Conservation (phyloP, 2,797 vertebrate species). For the Chaunax sp. region DNA sequence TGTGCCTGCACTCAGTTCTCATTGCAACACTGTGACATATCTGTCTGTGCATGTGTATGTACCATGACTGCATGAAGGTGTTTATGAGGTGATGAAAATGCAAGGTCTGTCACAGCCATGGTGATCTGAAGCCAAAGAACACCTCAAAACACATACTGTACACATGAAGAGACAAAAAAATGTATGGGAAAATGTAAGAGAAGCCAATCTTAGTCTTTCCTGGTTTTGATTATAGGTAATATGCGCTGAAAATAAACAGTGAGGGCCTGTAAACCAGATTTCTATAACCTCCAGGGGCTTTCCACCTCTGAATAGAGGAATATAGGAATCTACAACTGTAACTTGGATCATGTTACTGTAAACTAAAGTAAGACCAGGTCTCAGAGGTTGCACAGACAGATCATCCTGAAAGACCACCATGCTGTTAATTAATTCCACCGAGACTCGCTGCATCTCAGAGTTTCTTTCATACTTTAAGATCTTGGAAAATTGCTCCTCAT, state of each 20-base stretch:
- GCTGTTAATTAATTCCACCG: constrained; percentile 22
- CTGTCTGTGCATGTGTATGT: constrained; percentile 16
- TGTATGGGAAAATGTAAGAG: constrained; percentile 30
- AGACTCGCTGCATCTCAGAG: constrained; percentile 22
- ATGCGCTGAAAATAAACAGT: constrained; percentile 61
- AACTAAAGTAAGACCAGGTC: constrained; percentile 46
- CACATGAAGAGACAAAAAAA: constrained; percentile 23
- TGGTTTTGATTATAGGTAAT: constrained; percentile 69
- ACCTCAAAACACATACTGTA: constrained; percentile 29
- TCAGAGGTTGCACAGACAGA: constrained; percentile 35
- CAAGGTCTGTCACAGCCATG: constrained; percentile 27
- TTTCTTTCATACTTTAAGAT: constrained; percentile 3
- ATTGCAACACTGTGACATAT: too few relatives aligned
- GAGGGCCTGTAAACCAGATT: constrained; percentile 50
- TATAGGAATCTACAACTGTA: constrained; percentile 53
- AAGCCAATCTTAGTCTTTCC: constrained; percentile 19
- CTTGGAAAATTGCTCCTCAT: constrained; percentile 33
- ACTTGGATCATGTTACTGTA: constrained; percentile 55
- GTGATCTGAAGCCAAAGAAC: constrained; percentile 36
- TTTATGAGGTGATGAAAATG: constrained; percentile 62
- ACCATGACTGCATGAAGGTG: constrained; percentile 42
- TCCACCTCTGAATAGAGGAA: constrained; percentile 49
- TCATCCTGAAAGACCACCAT: constrained; percentile 53
- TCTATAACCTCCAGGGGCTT: constrained; percentile 58
- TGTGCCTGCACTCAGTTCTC: too few relatives aligned